These are phyloP conservation scores for Tokudaia tokunoshimensis DNA, from an alignment of 2,797 vertebrate genomes.

Conservation along the genomic window DNA sequence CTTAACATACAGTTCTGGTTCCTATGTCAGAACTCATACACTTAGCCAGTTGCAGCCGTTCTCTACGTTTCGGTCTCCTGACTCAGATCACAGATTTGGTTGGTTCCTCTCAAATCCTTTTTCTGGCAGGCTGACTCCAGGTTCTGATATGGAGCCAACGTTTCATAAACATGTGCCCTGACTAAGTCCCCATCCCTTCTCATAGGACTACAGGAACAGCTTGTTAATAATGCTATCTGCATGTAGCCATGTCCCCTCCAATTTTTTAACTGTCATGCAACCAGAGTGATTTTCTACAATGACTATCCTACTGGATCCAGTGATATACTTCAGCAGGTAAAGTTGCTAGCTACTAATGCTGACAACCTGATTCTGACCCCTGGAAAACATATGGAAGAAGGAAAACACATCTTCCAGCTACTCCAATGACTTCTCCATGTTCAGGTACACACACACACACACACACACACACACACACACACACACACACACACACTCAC, in stretches of 20 bases:
- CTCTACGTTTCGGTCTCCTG: neutral
- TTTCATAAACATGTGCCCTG: neutral
- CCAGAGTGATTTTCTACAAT: neutral
- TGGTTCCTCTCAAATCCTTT: neutral
- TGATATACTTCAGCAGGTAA: neutral
- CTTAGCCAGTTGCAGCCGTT: rapidly evolving
- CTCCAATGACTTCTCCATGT: neutral
- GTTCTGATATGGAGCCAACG: neutral
- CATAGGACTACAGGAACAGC: neutral
- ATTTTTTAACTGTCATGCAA: neutral
- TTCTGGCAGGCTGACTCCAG: neutral
- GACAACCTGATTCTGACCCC: neutral
- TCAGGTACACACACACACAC: neutral
- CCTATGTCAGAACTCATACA: neutral
- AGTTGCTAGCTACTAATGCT: neutral
- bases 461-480: neutral
- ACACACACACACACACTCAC: neutral
- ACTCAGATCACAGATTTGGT: neutral
- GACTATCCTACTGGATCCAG: neutral
- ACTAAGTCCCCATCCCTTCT: neutral
- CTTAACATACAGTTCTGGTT: neutral
- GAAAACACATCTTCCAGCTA: neutral
- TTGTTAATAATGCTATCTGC: neutral
- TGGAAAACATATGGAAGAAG: too few species aligned
- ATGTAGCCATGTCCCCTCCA: neutral